Evolutionary conservation across 2,113 vertebrate genomes (phyloP), one percentile per base, ranked within the genome.

Genomic region (Aythya baeri): DNA sequence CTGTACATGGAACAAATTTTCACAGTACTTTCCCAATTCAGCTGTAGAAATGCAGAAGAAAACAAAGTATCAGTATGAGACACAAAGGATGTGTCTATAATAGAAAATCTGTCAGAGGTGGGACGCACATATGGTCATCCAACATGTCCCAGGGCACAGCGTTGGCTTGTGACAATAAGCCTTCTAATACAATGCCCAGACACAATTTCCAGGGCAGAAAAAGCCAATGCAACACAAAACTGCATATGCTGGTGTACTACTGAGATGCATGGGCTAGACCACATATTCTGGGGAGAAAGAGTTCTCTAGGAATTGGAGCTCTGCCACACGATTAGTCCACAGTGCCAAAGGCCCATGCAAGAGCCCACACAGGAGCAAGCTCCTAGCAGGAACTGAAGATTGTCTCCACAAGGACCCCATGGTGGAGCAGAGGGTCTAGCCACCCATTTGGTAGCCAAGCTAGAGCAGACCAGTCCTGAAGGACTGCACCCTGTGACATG

Each of bases 51-150:
- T n/a, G 32, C 4, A 54, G 27, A 34, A 32, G 11, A 23, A 36
- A 57, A 49, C 29, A 87, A 73, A 58, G 10, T 17, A 21, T 18
- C n/a, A 29, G 43, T 15, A 15, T 49, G n/a, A 49, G 32, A 36
- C 32, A 46, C 3, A 22, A 62, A 52, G 22, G 2, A 17, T 5
- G 3, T 20, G 4, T 31, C 10, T 65, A 29, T 75, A 12, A 71
- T 36, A 27, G 8, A 72, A 57, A 72, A 14, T 55, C 43, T 65
- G 46, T 11, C 36, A 5, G 14, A 29, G n/a, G 2, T 34, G 16
- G 3, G 9, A 7, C 32, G 23, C 11, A 11, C 10, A 9, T 7
- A 14, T 0, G 1, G 23, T 27, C 22, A 25, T 32, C 12, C 44
- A 65, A 13, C 2, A 0, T 1, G 4, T 65, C 10, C 3, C 20